phyloP scores from a whole-genome alignment of 2,113 vertebrate genomes.

The Leptodactylus fuscus region DNA sequence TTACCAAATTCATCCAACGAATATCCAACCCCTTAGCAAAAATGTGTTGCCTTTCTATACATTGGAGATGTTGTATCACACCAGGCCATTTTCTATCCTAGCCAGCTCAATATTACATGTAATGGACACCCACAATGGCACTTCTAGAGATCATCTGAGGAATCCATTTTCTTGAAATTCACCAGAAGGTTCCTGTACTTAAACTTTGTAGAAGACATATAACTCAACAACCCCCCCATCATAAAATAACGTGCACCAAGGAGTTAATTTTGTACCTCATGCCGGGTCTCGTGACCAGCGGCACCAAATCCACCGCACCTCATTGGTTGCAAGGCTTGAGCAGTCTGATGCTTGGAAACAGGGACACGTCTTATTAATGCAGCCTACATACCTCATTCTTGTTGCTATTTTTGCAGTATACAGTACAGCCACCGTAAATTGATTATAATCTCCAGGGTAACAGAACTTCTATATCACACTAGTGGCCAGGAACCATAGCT shows the following conservation, averaged over 20 bases:
- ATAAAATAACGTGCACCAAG: neutral
- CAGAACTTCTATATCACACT: neutral
- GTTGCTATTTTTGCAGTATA: neutral
- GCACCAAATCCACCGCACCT: neutral
- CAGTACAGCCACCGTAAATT: neutral
- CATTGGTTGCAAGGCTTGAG: neutral
- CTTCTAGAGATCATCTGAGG: no score
- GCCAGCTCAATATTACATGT: no score
- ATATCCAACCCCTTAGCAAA: no score
- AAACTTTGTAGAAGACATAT: neutral
- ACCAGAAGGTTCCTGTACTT: neutral
- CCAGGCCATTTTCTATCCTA: no score
- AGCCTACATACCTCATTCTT: conserved; percentile 22
- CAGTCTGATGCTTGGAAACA: neutral
- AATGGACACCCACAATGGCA: no score
- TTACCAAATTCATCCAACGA: no score
- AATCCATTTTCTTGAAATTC: neutral
- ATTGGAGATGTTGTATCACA: no score
- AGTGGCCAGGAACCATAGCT: neutral
- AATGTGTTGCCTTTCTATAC: no score
- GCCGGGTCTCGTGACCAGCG: neutral
- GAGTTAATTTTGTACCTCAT: neutral
- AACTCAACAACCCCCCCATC: neutral
- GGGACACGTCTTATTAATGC: conserved; percentile 32
- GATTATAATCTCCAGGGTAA: neutral